These are phyloP conservation scores for Tineola bisselliella DNA, from an alignment of 2,888 invertebrate species.

Conservation along the genomic window DNA sequence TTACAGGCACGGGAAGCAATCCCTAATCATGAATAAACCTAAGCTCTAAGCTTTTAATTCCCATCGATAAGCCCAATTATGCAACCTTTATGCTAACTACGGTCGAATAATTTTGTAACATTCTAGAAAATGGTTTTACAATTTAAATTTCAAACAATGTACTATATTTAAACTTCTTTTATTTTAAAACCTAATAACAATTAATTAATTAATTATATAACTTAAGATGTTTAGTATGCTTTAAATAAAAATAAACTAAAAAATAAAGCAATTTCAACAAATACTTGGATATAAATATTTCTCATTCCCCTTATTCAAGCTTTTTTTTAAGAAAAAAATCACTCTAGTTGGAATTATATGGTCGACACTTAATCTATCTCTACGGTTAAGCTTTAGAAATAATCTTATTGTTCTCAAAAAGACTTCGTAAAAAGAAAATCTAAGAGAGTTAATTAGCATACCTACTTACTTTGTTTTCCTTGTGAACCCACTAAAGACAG, in stretches of 20 bases:
- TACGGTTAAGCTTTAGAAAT: slow-evolving; percentile 1
- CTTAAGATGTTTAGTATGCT: too few species aligned
- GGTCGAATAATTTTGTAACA: not conserved
- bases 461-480: slow-evolving; percentile 22
- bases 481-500: slow-evolving; percentile 19
- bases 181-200: too few species aligned
- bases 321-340: too few species aligned
- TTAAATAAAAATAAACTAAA: too few species aligned
- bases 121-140: not conserved
- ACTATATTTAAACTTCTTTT: too few species aligned
- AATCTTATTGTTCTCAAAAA: slow-evolving; percentile 8
- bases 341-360: not conserved
- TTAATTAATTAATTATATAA: too few species aligned
- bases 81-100: slow-evolving; percentile 5
- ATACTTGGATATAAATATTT: too few species aligned
- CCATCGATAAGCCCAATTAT: slow-evolving; percentile 9
- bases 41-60: slow-evolving; percentile 5
- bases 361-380: not conserved
- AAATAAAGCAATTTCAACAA: too few species aligned
- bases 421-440: slow-evolving; percentile 7
- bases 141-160: not conserved
- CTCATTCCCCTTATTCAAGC: too few species aligned
- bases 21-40: not conserved
- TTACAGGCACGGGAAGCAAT: not conserved
- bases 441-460: slow-evolving; percentile 28